Evolutionary conservation across 2,797 vertebrate genomes (phyloP), one percentile per base, ranked within the genome.

Genomic region (Adelosebastes latens): DNA sequence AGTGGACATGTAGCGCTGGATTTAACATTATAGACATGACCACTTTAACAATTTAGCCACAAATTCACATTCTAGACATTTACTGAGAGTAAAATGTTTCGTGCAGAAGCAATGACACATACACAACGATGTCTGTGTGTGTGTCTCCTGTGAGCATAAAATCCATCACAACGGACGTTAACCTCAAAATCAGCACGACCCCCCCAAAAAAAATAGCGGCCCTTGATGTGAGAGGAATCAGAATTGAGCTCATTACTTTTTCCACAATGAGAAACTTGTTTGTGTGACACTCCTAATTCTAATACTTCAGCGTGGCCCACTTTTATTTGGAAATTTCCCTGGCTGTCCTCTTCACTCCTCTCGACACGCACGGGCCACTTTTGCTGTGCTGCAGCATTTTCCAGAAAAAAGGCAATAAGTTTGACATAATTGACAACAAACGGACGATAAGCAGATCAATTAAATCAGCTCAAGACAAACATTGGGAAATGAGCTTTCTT

Each of bases 271-370:
- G 81, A 91, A 91, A 87, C 82, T 93, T 93, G 92, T 94, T 94
- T 90, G 83, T 92, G 87, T 81, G 91, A 90, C 88, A 86, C 88
- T 91, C 83, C 87, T 91, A 81, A 85, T 87, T 91, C 87, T 79
- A 80, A 93, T 84, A 82, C 76, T 78, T 77, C 83, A 80, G 82
- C 87, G 73, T 20, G 87, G 87, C 82, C 81, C 31, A 34, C 77
- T 92, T 94, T 92, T 90, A 94, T 94, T 94, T 89, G 93, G 94
- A 94, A 94, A 92, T 73, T 89, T 94, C 85, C 74, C 84, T 90
- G 85, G 89, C 87, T 74, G 73, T 86, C 87, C 81, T 81, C 85
- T 81, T 77, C 25, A 0, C 72, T 84, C 70, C 67, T 83, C 75
- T 88, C 86, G 81, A 65, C 75, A 11, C 34, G 27, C 84, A 49